These are phyloP conservation scores for Vireo altiloquus DNA, from an alignment of 2,113 vertebrate genomes.

Conservation along the genomic window DNA sequence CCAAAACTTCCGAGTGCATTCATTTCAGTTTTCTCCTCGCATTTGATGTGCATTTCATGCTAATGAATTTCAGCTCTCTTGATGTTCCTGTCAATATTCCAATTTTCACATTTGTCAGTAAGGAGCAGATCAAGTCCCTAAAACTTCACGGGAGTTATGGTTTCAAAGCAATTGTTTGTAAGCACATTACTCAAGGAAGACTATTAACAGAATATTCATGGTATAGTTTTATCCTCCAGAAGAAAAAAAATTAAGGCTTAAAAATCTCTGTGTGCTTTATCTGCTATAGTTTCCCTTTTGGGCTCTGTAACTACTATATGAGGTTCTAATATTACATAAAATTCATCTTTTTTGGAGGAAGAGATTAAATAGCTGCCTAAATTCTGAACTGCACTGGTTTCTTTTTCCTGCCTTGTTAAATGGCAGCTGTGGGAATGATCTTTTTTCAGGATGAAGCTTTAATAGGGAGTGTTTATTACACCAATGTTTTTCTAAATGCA, in stretches of 20 bases:
- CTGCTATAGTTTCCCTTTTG: neutral
- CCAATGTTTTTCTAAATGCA: neutral
- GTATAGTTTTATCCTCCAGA: neutral
- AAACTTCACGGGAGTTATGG: neutral
- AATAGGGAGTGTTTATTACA: neutral
- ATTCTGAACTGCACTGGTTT: neutral
- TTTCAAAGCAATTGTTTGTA: conserved; percentile 18
- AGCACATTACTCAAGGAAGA: neutral
- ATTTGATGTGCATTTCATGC: neutral
- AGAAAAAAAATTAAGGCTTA: neutral
- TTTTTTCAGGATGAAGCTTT: neutral
- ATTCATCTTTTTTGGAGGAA: neutral
- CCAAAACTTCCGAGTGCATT: conserved; percentile 65
- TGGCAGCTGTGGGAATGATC: neutral
- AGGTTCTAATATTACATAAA: neutral
- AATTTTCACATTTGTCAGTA: neutral
- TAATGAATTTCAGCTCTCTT: neutral
- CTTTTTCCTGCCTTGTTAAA: neutral
- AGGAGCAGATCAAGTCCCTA: neutral
- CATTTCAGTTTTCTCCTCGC: conserved; percentile 62
- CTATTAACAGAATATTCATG: neutral
- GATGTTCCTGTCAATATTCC: neutral
- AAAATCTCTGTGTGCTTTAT: neutral
- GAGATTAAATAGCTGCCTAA: neutral
- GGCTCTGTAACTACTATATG: neutral